Conservation (phyloP, 2,113 vertebrate genomes). For the Pelecanoides urinatrix region DNA sequence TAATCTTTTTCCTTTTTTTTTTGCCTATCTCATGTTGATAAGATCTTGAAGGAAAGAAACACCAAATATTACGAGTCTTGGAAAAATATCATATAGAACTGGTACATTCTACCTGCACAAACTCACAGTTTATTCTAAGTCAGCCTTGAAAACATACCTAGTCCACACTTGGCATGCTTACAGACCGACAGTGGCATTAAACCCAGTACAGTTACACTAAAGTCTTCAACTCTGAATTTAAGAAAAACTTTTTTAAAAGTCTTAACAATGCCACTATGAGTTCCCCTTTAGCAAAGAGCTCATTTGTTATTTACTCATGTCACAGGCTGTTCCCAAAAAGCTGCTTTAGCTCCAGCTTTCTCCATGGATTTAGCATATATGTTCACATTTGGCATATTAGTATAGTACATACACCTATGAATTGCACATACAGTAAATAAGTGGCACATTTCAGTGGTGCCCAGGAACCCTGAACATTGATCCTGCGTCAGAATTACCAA, state of each 20-base stretch:
- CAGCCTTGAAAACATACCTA: background rate
- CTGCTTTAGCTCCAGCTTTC: background rate
- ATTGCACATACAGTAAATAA: background rate
- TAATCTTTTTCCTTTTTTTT: background rate
- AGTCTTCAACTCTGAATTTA: background rate
- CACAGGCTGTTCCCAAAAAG: background rate
- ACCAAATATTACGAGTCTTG: background rate
- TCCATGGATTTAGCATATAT: background rate
- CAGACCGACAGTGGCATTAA: background rate
- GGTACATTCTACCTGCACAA: background rate
- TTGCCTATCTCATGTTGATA: too few species aligned
- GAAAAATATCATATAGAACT: background rate
- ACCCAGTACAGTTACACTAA: background rate
- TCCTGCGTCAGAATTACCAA: background rate
- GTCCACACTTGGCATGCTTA: background rate
- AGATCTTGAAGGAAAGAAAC: background rate
- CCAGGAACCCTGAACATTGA: background rate
- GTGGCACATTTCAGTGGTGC: background rate
- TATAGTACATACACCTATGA: background rate
- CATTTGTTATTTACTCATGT: background rate
- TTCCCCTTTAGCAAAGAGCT: background rate
- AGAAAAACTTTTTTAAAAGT: background rate
- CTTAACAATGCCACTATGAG: background rate
- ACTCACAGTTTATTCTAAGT: background rate
- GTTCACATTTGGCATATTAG: background rate